phyloP scores from a whole-genome alignment of 2,113 vertebrate genomes.

The Gasterosteus nipponicus region DNA sequence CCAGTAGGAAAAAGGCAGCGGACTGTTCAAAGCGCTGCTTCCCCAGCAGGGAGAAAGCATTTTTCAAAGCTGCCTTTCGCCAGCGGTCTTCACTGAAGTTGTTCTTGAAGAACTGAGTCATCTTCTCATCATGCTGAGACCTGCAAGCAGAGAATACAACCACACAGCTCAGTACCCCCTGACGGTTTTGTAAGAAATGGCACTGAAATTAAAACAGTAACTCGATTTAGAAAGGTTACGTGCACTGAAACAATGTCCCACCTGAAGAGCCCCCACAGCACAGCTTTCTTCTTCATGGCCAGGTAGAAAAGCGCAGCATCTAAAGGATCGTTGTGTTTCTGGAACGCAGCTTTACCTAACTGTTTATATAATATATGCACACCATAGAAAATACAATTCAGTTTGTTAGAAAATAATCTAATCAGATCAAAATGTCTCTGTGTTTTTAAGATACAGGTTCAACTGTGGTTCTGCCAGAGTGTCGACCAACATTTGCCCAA shows the following conservation, averaged over 20 bases:
- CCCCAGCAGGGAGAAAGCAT: slow-evolving; percentile 96
- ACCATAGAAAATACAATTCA: background rate
- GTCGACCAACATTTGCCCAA: background rate
- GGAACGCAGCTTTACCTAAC: slow-evolving; percentile 94
- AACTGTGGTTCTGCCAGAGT: too few relatives aligned
- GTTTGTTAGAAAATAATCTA: background rate
- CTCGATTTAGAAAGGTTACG: background rate
- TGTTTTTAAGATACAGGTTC: background rate
- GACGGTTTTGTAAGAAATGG: background rate
- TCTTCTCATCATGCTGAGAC: slow-evolving; percentile 97
- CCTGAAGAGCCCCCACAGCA: slow-evolving; percentile 98
- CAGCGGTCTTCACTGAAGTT: slow-evolving; percentile 97
- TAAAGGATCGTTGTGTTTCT: slow-evolving; percentile 94
- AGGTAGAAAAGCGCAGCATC: slow-evolving; percentile 97
- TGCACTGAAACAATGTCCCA: slow-evolving; percentile 48
- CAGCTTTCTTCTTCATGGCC: slow-evolving; percentile 98
- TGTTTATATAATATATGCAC: slow-evolving; percentile 38
- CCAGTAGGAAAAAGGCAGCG: slow-evolving; percentile 96
- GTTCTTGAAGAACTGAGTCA: slow-evolving; percentile 98
- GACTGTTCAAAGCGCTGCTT: slow-evolving; percentile 99
- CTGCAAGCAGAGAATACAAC: slow-evolving; percentile 71
- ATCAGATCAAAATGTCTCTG: background rate
- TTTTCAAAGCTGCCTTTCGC: slow-evolving; percentile 97
- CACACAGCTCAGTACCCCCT: background rate
- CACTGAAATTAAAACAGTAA: background rate